Conservation (phyloP, 2,888 invertebrate genomes). For the Plagodis dolabraria region DNA sequence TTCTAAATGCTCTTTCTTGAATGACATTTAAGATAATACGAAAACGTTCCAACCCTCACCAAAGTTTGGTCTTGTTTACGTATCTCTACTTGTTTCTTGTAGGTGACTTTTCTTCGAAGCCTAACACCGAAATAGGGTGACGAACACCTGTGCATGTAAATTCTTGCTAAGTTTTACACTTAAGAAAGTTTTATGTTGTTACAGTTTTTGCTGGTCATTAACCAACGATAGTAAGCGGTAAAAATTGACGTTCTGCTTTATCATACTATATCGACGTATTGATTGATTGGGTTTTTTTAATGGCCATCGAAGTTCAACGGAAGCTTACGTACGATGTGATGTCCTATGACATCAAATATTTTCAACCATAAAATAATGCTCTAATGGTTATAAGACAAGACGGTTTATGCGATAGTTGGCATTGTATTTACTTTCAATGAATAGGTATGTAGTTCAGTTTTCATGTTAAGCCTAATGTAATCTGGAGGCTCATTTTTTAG, state of each 20-base stretch:
- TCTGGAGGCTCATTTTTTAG: too few relatives aligned
- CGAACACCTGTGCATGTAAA: constrained; percentile 27
- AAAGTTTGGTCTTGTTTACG: constrained; percentile 17
- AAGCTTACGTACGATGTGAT: constrained; percentile 1
- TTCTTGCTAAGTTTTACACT: constrained; percentile 23
- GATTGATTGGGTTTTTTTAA: constrained; percentile 20
- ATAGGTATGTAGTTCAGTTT: too few relatives aligned
- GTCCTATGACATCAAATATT: too few relatives aligned
- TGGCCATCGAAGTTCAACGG: constrained; percentile 15
- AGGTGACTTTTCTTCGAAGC: constrained; percentile 18
- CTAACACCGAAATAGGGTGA: not conserved
- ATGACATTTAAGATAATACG: not conserved
- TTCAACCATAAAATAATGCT: too few relatives aligned
- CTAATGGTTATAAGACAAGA: too few relatives aligned
- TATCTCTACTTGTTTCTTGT: constrained; percentile 21
- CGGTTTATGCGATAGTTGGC: too few relatives aligned
- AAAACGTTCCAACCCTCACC: not conserved
- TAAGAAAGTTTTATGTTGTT: constrained; percentile 19
- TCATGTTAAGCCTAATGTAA: too few relatives aligned
- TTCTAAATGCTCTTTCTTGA: constrained; percentile 3
- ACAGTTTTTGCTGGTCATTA: constrained; percentile 17
- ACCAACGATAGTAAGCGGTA: constrained; percentile 15
- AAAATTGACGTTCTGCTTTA: constrained; percentile 19
- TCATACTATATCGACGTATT: constrained; percentile 21
- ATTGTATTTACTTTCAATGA: too few relatives aligned